Base-by-base conservation (phyloP, 2,797 vertebrate genomes). In the Trachops cirrhosus region DNA sequence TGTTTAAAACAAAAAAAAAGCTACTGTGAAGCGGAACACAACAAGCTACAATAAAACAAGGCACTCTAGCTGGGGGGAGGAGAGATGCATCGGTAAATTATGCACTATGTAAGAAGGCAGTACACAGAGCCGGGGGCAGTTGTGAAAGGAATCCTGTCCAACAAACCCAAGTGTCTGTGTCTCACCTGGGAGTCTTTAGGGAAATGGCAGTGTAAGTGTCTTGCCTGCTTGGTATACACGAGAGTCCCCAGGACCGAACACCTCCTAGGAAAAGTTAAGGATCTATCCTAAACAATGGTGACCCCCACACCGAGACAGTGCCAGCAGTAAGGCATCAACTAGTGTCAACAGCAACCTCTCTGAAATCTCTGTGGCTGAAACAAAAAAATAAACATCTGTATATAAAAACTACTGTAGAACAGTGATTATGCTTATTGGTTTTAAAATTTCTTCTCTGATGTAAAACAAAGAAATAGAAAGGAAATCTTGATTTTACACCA, bases 401-500 rank as follows among this genome's bases (percentile, higher is more conserved):
- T 84, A 54, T 70, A 73, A 91, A 87, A 73, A 83, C n/a, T 41
- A 68, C 14, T n/a, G 75, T 48, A 68, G 32, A 89, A 80, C 6
- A 64, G 32, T 24, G 50, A 26, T 77, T 87, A 67, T 34, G 10
- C 41, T 26, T 57, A 83, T 9, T 54, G n/a, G 5, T 83, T 91
- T 84, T 84, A 73, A 68, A 93, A n/a, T 62, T 93, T 46, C 71
- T 78, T 91, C 54, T 78, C 32, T 44, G 41, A 84, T 16, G 32
- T 48, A 91, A 91, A 93, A 84, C 26, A 91, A 91, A 77, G n/a
- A 86, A 68, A 93, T 29, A 44, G 29, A 19, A 70, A 91, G 15
- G n/a, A 62, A 85, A 57, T 26, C 54, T 21, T 93, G 34, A 91
- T 75, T 93, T 74, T 68, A 9, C 54, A 6, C 29, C 79, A 89